Conservation (phyloP, 2,888 invertebrate species). For the Hybos culiciformis region DNA sequence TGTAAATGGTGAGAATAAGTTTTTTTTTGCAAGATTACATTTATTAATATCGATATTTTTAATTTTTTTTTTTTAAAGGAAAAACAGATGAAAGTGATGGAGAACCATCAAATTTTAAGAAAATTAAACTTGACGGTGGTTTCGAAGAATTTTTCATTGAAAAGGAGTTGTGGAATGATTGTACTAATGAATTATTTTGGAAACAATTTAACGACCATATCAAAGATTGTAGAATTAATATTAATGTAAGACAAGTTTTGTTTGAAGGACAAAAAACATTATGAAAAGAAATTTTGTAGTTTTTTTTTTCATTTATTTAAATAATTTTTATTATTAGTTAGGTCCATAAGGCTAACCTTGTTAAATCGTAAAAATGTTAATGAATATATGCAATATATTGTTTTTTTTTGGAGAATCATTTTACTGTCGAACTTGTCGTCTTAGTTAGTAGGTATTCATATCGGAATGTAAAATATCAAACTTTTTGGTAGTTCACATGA, state of each 20-base stretch:
- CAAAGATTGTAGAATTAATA: conserved; percentile 68
- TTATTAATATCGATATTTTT: too few species aligned
- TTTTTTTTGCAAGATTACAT: neutral
- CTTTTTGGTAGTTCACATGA: too few species aligned
- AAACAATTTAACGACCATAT: conserved; percentile 46
- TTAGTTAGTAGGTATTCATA: too few species aligned
- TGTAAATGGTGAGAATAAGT: neutral
- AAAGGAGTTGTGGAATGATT: conserved; percentile 21
- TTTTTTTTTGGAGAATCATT: too few species aligned
- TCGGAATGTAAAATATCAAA: too few species aligned
- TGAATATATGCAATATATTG: too few species aligned
- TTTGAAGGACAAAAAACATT: conserved; percentile 36
- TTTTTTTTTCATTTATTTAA: too few species aligned
- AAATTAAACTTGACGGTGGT: conserved; percentile 7
- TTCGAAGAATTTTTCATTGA: conserved; percentile 12
- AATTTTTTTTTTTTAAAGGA: neutral
- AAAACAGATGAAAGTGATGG: neutral
- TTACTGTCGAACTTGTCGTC: too few species aligned
- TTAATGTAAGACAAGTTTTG: conserved; percentile 87
- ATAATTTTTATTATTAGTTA: too few species aligned
- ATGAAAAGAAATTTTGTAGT: too few species aligned
- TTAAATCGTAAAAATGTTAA: too few species aligned
- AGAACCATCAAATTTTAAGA: conserved; percentile 6
- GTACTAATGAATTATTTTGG: conserved; percentile 38
- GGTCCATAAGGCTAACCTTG: too few species aligned